Conservation (phyloP, 2,888 invertebrate genomes). For the Hipparchia sbordonii region DNA sequence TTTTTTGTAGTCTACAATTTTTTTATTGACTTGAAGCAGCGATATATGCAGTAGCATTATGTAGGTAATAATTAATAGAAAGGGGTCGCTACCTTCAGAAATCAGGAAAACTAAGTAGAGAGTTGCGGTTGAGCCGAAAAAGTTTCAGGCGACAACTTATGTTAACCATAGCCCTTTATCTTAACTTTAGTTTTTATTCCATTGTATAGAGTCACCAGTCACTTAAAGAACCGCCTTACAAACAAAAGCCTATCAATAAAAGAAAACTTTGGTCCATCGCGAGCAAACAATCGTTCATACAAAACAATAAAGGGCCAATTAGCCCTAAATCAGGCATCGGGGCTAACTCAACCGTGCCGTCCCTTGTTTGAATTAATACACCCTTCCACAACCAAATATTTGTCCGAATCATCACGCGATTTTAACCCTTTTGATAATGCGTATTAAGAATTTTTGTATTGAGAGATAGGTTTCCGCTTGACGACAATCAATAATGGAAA, state of each 20-base stretch:
- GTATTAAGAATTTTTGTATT: too few species aligned
- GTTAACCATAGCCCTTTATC: background rate
- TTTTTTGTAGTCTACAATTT: too few species aligned
- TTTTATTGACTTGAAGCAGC: too few species aligned
- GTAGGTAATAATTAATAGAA: too few species aligned
- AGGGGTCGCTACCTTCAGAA: too few species aligned
- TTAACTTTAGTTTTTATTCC: background rate
- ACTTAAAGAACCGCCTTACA: constrained; percentile 4
- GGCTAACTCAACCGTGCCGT: constrained; percentile 52
- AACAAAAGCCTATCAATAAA: constrained; percentile 26
- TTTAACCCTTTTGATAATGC: constrained; percentile 7
- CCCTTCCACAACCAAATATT: background rate
- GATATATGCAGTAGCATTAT: too few species aligned
- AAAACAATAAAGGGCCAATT: constrained; percentile 61
- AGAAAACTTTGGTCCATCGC: constrained; percentile 21
- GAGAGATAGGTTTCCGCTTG: too few species aligned
- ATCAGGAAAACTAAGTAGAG: too few species aligned
- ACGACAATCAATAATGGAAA: too few species aligned
- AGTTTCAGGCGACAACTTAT: background rate
- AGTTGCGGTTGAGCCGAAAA: too few species aligned
- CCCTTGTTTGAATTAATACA: constrained; percentile 50
- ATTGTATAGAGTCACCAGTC: background rate
- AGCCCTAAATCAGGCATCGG: constrained; percentile 57
- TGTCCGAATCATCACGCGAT: background rate
- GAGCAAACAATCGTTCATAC: constrained; percentile 42